Evolutionary conservation across 2,888 invertebrate species (phyloP), one percentile per base, ranked within the genome.

Genomic region (Dryadula phaetusa): DNA sequence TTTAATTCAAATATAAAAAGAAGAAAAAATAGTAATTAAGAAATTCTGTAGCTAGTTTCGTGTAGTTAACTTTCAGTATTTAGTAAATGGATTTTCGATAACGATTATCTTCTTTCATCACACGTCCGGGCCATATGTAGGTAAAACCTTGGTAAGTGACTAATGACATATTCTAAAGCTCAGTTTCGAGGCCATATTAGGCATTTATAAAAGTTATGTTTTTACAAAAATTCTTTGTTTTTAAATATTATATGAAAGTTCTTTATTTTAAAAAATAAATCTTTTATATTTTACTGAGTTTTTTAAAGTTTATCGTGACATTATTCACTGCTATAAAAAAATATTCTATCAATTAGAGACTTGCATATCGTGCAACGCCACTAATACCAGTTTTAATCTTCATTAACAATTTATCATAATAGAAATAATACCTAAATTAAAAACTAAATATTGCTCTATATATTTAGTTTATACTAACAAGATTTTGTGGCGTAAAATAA

Each of bases 91-190:
- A 64, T 70, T 70, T 56, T 61, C 69, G 64, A 70, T 71, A 62
- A 44, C 20, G 58, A 66, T 53, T 34, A 16, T 52, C 22, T 46
- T 34, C 32, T 18, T 54, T 28, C 58, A 53, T 60, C 65, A 28
- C 63, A 12, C 14, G 53, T 40, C n/a, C 22, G 14, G 14, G 47
- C n/a, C n/a, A 25, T 5, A 47, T n/a, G 47, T 47, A 47, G 22
- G 49, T 37, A 66, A 14, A 28, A 72, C 79, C 80, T 80, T 80
- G 80, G 79, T 75, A 79, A 75, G 68, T 78, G 79, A 80, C 75
- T 79, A 75, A 70, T 78, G 79, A 80, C 79, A 80, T 73, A 79
- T 74, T 75, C 76, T 67, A 64, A 62, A 54, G 54, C 20, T 54
- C 8, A 1, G 20, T 37, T 37, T 22, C 34, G 12, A 34, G 28